A percentile compares a stretch with the other conserved stretches of the same genome.
Evolutionary conservation across 1,140 invertebrate genomes (phyloP).

Genomic region (Papilio aristodemus): DNA sequence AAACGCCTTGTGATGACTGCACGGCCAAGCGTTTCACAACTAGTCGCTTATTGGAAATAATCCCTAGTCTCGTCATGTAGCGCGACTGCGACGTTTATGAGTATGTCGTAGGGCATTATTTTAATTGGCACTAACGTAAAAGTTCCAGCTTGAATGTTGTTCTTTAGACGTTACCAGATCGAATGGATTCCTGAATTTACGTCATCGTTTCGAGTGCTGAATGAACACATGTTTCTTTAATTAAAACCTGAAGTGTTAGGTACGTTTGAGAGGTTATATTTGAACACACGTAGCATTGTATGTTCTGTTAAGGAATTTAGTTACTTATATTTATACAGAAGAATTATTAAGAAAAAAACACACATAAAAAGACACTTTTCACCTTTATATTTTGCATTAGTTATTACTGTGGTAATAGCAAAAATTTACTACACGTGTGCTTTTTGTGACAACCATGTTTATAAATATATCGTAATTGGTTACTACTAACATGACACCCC

Average conservation of each 20-base stretch:
- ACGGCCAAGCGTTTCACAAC: too few species aligned
- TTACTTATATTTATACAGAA: neutral
- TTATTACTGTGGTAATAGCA: too few species aligned
- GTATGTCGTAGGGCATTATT: conserved; percentile 14
- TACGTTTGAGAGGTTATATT: conserved; percentile 4
- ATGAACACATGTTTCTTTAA: conserved; percentile 4
- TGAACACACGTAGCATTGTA: neutral
- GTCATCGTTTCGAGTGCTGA: conserved; percentile 22
- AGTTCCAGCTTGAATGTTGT: conserved; percentile 33
- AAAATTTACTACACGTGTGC: neutral
- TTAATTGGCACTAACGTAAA: conserved; percentile 29
- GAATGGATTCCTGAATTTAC: conserved; percentile 34
- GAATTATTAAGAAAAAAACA: neutral
- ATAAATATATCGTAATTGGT: too few species aligned
- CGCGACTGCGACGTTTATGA: too few species aligned
- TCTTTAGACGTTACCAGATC: conserved; percentile 21
- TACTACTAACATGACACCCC: neutral
- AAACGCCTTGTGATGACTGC: too few species aligned
- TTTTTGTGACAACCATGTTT: too few species aligned
- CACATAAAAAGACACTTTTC: neutral
- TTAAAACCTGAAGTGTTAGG: conserved; percentile 13
- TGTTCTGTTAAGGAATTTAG: neutral
- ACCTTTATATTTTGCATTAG: neutral
- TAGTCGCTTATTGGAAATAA: too few species aligned
- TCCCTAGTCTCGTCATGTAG: too few species aligned